Evolutionary conservation across 1,140 invertebrate genomes (phyloP).

Genomic region (Drosophila auraria): DNA sequence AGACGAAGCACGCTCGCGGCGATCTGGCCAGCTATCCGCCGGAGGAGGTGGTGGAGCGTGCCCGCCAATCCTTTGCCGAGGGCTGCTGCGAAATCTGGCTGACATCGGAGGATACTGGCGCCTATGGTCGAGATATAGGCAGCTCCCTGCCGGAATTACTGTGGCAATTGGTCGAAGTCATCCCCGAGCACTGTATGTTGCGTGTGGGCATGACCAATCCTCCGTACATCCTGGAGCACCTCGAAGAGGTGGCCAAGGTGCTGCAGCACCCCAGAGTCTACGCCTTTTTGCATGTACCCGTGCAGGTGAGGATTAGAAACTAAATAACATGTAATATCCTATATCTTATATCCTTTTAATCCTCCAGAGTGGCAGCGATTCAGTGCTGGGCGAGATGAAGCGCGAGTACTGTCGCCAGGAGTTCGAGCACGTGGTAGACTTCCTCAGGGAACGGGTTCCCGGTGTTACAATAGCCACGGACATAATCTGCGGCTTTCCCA

Average conservation of each 20-base stretch:
- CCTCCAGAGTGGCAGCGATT: conserved; percentile 93
- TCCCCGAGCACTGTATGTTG: conserved; percentile 95
- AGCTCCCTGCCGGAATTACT: conserved; percentile 94
- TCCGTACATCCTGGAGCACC: conserved; percentile 98
- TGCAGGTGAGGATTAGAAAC: conserved; percentile 87
- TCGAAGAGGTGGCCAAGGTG: conserved; percentile 96
- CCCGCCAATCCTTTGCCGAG: conserved; percentile 94
- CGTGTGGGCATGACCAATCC: conserved; percentile 99
- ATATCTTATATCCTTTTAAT: neutral
- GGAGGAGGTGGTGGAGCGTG: conserved; percentile 92
- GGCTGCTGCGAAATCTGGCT: conserved; percentile 99
- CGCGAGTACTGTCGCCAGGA: conserved; percentile 95
- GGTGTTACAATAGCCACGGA: conserved; percentile 98
- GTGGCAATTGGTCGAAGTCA: conserved; percentile 93
- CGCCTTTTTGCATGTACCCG: conserved; percentile 97
- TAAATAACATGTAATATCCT: rapidly evolving
- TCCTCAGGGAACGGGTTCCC: conserved; percentile 89
- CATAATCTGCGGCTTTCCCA: conserved; percentile 99
- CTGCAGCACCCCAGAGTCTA: conserved; percentile 96
- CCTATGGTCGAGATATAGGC: conserved; percentile 98
- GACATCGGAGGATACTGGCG: conserved; percentile 98
- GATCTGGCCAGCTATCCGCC: conserved; percentile 97
- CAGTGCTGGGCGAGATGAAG: conserved; percentile 97
- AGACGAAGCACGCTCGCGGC: conserved; percentile 98
- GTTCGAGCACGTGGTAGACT: conserved; percentile 96